Percentiles rank a stretch among this genome's conserved stretches.
These are phyloP conservation scores for Cebidichthys violaceus DNA, from an alignment of 2,113 vertebrate species.

Conservation along the genomic window DNA sequence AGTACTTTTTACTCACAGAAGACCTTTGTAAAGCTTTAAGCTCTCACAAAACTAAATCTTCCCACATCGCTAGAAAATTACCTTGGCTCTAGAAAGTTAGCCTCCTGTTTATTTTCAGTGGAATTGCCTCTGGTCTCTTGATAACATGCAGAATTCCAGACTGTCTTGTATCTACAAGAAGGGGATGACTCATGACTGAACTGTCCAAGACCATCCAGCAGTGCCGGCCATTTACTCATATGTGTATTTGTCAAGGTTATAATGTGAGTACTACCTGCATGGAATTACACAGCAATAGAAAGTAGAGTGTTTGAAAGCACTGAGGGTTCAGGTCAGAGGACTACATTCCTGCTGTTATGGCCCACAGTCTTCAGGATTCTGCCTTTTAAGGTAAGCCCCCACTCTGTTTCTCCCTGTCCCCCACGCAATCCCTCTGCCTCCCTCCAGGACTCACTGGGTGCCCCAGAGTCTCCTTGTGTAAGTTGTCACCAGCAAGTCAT, in stretches of 20 bases:
- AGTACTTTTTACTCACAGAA: conserved; percentile 10
- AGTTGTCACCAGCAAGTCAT: conserved; percentile 75
- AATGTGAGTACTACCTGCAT: conserved; percentile 27
- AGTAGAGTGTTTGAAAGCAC: conserved; percentile 19
- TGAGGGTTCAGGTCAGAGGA: conserved; percentile 54
- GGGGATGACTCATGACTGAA: conserved; percentile 24
- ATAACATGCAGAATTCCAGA: conserved; percentile 42
- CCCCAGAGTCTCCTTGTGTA: conserved; percentile 69
- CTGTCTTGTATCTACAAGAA: conserved; percentile 16
- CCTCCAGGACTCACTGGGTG: conserved; percentile 48
- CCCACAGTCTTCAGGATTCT: conserved; percentile 65
- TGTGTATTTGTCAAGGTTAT: conserved; percentile 13
- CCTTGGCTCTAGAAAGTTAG: conserved; percentile 20
- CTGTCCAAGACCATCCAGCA: conserved; percentile 12
- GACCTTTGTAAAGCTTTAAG: conserved; percentile 1
- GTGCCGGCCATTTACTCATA: background rate
- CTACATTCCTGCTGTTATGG: conserved; percentile 62
- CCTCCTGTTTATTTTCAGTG: conserved; percentile 36
- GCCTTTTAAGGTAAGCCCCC: conserved; percentile 84
- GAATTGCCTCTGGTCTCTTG: conserved; percentile 24
- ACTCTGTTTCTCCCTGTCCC: conserved; percentile 62
- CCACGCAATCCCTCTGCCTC: conserved; percentile 49
- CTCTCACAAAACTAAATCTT: conserved; percentile 7
- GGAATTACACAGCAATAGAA: conserved; percentile 5
- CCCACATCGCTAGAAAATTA: conserved; percentile 14